A percentile compares a stretch with the other conserved stretches of the same genome.
Evolutionary conservation across 2,797 vertebrate genomes (phyloP).

Genomic region (Uromys caudimaculatus): DNA sequence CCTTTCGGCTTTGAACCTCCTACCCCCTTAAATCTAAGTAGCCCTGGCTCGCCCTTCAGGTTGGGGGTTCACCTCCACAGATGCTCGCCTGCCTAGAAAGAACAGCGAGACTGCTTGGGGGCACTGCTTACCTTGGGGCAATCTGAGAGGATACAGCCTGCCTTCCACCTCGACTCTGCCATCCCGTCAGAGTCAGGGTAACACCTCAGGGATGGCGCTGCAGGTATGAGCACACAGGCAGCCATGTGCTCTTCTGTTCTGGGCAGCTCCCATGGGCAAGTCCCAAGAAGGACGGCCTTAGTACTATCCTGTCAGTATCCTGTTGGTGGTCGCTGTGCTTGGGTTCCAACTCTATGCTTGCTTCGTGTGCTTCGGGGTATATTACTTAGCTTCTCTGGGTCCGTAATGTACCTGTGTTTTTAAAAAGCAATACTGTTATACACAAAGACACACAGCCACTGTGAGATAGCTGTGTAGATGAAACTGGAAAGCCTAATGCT

Average conservation of each 20-base stretch:
- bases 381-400: neutral
- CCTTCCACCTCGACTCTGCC: neutral
- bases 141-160: neutral
- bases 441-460: neutral
- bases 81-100: neutral
- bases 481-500: neutral
- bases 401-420: neutral
- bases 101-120: neutral
- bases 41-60: neutral
- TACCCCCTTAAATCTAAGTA: constrained; percentile 50
- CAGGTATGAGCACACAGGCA: fast-evolving
- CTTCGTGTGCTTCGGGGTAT: too few relatives aligned
- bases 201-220: neutral
- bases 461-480: neutral
- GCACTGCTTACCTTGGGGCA: neutral
- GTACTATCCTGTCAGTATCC: neutral
- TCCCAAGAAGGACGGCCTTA: neutral
- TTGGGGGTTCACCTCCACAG: neutral
- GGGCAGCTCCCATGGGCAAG: neutral
- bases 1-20: constrained; percentile 73
- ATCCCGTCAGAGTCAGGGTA: too few relatives aligned
- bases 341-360: neutral
- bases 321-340: neutral
- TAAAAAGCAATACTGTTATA: neutral
- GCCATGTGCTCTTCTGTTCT: neutral